phyloP scores from a whole-genome alignment of 2,888 invertebrate genomes.

The Drosophila crucigera region DNA sequence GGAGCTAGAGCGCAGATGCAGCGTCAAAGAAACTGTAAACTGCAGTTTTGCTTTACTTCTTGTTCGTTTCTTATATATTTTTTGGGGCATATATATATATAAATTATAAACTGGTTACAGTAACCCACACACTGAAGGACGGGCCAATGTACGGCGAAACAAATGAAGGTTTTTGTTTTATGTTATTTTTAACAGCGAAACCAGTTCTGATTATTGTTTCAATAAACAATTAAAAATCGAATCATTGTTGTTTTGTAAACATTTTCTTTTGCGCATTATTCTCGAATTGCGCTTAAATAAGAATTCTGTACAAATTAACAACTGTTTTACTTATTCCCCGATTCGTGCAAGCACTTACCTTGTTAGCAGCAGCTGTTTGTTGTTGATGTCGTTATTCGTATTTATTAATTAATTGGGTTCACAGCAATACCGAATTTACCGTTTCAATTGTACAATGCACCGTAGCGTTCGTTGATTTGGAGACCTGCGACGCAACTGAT shows the following conservation, averaged over 20 bases:
- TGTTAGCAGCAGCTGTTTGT: slow-evolving; percentile 52
- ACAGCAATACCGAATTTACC: slow-evolving; percentile 18
- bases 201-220: slow-evolving; percentile 47
- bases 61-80: slow-evolving; percentile 4
- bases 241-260: slow-evolving; percentile 7
- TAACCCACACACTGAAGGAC: slow-evolving; percentile 57
- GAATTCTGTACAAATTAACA: slow-evolving; percentile 4
- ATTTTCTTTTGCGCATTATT: slow-evolving; percentile 29
- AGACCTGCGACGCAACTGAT: slow-evolving; percentile 72
- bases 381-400: slow-evolving; percentile 38
- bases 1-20: slow-evolving; percentile 2
- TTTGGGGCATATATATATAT: neutral
- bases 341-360: slow-evolving; percentile 62
- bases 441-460: slow-evolving; percentile 43
- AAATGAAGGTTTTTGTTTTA: slow-evolving; percentile 18
- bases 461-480: slow-evolving; percentile 57
- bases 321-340: slow-evolving; percentile 5
- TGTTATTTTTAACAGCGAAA: slow-evolving; percentile 14
- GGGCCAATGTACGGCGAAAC: slow-evolving; percentile 25
- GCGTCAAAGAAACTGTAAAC: slow-evolving; percentile 16
- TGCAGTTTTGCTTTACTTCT: slow-evolving; percentile 28
- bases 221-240: slow-evolving; percentile 12
- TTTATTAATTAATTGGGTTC: slow-evolving; percentile 45
- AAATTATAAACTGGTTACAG: slow-evolving; percentile 60
- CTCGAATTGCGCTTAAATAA: neutral